Base-by-base conservation (phyloP, 2,797 vertebrate species). In the Sebastes wilsoni region DNA sequence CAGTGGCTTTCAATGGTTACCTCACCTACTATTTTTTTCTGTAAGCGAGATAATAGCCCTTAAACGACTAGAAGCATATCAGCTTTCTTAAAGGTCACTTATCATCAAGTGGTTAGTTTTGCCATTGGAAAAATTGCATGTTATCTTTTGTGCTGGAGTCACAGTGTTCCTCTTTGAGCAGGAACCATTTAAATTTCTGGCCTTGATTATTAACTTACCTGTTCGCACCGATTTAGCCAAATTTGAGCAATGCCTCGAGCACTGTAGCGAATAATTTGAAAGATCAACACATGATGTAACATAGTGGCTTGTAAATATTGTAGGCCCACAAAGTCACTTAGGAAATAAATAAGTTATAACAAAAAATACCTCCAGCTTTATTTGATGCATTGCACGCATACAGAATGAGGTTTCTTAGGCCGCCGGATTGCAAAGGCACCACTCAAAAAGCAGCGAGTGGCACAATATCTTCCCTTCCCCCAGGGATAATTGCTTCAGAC, bases 291-390 rank as follows among this genome's bases (percentile, higher is more conserved):
- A 72, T 23, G 23, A 54, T 82, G 64, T 34, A 85, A 68, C 72
- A 72, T 9, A 20, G 34, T 38, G 54, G 20, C 85, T 77, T 80
- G 79, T 87, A 80, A 76, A 86, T 77, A 82, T 62, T 86, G 58
- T 28, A 67, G 22, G 13, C 12, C 16, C 20, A 27, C 28, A 8
- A 62, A 75, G 71, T 77, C 72, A 79, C 69, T 80, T 11, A 70
- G 68, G 55, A 73, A 70, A 74, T 82, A 71, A 88, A 79, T 81
- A 82, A 77, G 23, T 81, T 34, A 83, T 59, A 36, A 69, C 6
- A 80, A 49, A 80, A 61, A 79, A 79, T 76, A 79, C 77, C 61
- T 76, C 20, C 59, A 73, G 72, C 78, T 86, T 80, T 49, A 65
- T 42, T 34, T 56, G 56, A 83, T 55, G 22, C 68, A 49, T 54